Conservation (phyloP, 2,113 vertebrate species). For the Parotia lawesii region DNA sequence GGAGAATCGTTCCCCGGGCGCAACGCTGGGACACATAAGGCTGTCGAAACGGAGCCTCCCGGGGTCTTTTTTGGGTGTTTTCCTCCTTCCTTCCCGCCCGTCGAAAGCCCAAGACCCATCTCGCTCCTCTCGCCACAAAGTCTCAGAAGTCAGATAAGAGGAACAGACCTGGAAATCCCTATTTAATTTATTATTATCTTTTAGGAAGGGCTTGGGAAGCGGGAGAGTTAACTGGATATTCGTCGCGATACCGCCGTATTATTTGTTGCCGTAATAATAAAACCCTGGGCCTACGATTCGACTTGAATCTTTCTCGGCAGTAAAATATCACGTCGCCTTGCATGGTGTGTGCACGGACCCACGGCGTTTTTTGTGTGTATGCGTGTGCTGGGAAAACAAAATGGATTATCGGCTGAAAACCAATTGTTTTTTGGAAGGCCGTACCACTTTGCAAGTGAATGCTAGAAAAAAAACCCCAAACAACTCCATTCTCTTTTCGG, state of each 20-base stretch:
- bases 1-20: not conserved
- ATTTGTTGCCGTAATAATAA: conserved; percentile 38
- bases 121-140: not conserved
- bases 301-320: not conserved
- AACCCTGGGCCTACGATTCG: conserved; percentile 31
- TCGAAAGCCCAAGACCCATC: not conserved
- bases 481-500: not conserved
- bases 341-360: not conserved
- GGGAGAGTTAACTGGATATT: conserved; percentile 17
- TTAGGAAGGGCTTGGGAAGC: not conserved
- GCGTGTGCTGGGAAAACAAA: not conserved
- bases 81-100: not conserved
- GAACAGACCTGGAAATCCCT: not conserved
- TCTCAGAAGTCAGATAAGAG: conserved; percentile 16
- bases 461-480: not conserved
- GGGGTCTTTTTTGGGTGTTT: not conserved
- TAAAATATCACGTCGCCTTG: not conserved
- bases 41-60: not conserved
- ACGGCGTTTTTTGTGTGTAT: not conserved
- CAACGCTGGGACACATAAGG: not conserved
- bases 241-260: not conserved
- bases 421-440: not conserved
- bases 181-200: not conserved
- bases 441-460: not conserved
- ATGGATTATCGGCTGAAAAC: not conserved